phyloP scores from a whole-genome alignment of 2,797 vertebrate species.

The Bucorvus abyssinicus region DNA sequence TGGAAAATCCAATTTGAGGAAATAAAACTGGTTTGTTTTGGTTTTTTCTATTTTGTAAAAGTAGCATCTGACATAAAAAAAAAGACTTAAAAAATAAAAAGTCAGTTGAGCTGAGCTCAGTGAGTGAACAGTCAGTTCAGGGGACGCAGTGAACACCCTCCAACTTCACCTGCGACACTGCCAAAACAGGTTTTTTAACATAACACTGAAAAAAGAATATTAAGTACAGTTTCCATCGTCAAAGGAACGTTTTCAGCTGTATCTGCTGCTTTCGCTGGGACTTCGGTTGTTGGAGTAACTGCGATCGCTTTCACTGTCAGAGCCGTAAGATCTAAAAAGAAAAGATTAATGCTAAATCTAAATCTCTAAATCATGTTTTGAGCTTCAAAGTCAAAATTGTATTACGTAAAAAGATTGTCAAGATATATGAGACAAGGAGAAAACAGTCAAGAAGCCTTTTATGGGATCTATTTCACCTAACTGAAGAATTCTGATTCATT shows the following conservation, averaged over 20 bases:
- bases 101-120: background rate
- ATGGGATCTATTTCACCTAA: background rate
- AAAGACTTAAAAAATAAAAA: background rate
- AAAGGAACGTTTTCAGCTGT: constrained; percentile 74
- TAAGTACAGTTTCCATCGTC: background rate
- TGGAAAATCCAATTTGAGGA: constrained; percentile 62
- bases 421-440: background rate
- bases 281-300: constrained; percentile 88
- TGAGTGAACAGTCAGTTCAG: background rate
- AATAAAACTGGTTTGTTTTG: constrained; percentile 17
- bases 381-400: background rate
- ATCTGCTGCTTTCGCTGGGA: constrained; percentile 89
- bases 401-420: rapidly evolving
- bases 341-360: background rate
- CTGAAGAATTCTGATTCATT: background rate
- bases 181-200: background rate
- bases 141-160: background rate
- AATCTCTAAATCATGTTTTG: background rate
- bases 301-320: constrained; percentile 86
- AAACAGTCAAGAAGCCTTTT: background rate
- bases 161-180: constrained; percentile 3
- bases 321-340: constrained; percentile 83
- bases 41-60: background rate
- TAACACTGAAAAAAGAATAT: constrained; percentile 20
- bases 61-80: constrained; percentile 45